Conservation (phyloP, 2,797 vertebrate genomes). For the Astyanax mexicanus region DNA sequence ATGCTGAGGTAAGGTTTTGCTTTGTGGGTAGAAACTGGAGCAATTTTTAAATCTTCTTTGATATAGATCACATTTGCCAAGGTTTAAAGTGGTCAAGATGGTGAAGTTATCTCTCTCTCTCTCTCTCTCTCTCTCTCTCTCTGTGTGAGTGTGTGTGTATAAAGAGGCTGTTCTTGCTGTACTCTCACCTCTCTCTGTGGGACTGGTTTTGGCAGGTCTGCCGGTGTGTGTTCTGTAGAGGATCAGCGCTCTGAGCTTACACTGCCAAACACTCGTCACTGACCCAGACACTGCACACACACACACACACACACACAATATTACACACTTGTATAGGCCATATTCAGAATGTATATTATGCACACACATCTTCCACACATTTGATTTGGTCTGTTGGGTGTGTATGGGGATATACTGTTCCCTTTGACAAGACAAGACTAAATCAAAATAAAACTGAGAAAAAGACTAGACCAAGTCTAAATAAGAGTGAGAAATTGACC, state of each 20-base stretch:
- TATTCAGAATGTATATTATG: neutral
- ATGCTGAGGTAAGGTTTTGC: too few relatives aligned
- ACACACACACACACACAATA: slow-evolving; percentile 7
- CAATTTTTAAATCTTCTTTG: neutral
- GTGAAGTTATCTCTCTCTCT: slow-evolving; percentile 18
- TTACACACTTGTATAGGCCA: neutral
- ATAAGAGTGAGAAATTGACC: too few relatives aligned
- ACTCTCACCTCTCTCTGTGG: slow-evolving; percentile 40
- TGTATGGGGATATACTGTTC: too few relatives aligned
- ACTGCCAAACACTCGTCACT: slow-evolving; percentile 49
- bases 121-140: neutral
- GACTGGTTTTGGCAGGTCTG: slow-evolving; percentile 56
- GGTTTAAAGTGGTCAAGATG: slow-evolving; percentile 16
- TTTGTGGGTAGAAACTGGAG: too few relatives aligned
- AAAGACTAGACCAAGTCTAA: too few relatives aligned
- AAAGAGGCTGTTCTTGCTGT: slow-evolving; percentile 19
- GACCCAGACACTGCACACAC: slow-evolving; percentile 5
- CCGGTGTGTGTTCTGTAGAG: slow-evolving; percentile 50
- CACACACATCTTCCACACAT: too few relatives aligned
- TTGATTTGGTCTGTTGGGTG: too few relatives aligned
- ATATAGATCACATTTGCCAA: slow-evolving; percentile 9
- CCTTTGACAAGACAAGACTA: too few relatives aligned
- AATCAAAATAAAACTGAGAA: too few relatives aligned
- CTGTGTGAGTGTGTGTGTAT: slow-evolving; percentile 9
- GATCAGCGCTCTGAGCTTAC: slow-evolving; percentile 36